Conservation (phyloP, 2,888 invertebrate genomes). For the Panzeria rudis region DNA sequence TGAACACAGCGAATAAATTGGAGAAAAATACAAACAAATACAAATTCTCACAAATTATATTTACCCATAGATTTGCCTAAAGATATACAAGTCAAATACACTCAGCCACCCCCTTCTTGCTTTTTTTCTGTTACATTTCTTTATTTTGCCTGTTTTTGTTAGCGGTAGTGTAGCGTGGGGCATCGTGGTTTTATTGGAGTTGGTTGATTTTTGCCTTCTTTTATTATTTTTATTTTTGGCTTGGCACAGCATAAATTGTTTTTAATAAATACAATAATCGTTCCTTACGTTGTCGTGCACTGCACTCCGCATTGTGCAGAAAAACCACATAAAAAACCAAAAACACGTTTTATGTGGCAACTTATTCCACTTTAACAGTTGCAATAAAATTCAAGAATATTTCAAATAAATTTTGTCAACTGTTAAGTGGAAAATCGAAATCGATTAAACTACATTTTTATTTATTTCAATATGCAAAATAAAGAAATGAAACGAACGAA, state of each 20-base stretch:
- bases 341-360: conserved; percentile 69
- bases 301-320: background rate
- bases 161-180: conserved; percentile 6
- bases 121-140: conserved; percentile 3
- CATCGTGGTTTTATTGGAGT: conserved; percentile 29
- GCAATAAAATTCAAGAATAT: conserved; percentile 82
- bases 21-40: conserved; percentile 13
- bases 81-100: background rate
- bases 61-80: conserved; percentile 54
- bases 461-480: conserved; percentile 72
- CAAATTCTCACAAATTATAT: conserved; percentile 63
- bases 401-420: conserved; percentile 80
- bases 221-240: conserved; percentile 14
- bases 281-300: conserved; percentile 26
- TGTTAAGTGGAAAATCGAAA: conserved; percentile 77
- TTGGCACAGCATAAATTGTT: conserved; percentile 64
- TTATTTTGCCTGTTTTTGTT: conserved; percentile 5
- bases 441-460: conserved; percentile 81
- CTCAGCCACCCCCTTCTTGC: conserved; percentile 22
- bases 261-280: conserved; percentile 65
- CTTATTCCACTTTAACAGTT: conserved; percentile 78
- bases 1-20: conserved; percentile 54
- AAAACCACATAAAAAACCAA: conserved; percentile 64
- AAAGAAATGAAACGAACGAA: conserved; percentile 8
- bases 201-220: background rate